Evolutionary conservation across 53 echinoderm and acorn worm genomes (phyloP).

Genomic region (Zoroaster sp.): DNA sequence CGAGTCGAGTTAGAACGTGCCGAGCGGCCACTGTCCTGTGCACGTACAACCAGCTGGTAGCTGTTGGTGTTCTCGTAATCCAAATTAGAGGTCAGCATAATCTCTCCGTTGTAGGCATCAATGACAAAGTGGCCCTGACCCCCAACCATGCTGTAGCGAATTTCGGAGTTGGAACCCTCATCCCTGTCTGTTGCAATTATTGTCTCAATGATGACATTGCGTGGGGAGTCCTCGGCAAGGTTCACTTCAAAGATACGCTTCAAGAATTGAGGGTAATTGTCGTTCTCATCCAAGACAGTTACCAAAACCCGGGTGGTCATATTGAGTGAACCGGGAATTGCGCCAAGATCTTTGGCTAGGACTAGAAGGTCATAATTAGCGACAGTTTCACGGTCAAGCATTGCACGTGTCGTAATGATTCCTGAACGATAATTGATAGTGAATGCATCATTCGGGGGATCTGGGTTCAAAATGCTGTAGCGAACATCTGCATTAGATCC

Average conservation of each 20-base stretch:
- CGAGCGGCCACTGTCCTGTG: constrained; percentile 91
- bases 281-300: constrained; percentile 87
- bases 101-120: constrained; percentile 83
- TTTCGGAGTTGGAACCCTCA: constrained; percentile 78
- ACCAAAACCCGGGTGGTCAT: constrained; percentile 76
- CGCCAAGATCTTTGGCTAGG: constrained; percentile 82
- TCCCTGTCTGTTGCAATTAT: constrained; percentile 89
- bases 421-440: constrained; percentile 69
- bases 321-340: constrained; percentile 69
- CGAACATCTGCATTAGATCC: constrained; percentile 77
- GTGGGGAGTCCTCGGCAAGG: constrained; percentile 75
- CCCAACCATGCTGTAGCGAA: constrained; percentile 87
- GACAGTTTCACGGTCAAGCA: constrained; percentile 79
- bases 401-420: constrained; percentile 75
- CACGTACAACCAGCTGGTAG: constrained; percentile 82
- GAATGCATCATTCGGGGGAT: constrained; percentile 90
- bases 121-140: constrained; percentile 91
- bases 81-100: constrained; percentile 65
- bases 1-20: constrained; percentile 76
- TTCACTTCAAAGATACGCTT: constrained; percentile 79
- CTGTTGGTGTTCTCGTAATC: constrained; percentile 78
- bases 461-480: constrained; percentile 86
- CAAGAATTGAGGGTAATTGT: constrained; percentile 89
- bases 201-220: constrained; percentile 63
- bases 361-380: constrained; percentile 67